A percentile compares a stretch with the other conserved stretches of the same genome.
Conservation (phyloP, 2,797 vertebrate species). For the Myotis findleyi region DNA sequence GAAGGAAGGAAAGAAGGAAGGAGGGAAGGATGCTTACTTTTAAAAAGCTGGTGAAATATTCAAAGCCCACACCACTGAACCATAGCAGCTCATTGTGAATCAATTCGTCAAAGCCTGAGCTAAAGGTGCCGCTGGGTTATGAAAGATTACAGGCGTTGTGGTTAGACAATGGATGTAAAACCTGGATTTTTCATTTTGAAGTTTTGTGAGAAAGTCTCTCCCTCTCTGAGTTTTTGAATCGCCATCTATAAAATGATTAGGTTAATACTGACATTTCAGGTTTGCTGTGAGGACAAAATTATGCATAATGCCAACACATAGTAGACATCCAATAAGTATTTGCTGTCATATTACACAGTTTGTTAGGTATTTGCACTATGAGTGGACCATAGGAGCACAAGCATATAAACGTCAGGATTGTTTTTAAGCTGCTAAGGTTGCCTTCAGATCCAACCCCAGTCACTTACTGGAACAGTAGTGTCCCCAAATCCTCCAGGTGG, state of each 20-base stretch:
- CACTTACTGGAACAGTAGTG: not conserved
- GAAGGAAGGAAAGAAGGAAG: not conserved
- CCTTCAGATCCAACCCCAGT: not conserved
- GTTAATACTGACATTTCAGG: not conserved
- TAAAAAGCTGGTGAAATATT: not conserved
- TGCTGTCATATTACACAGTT: not conserved
- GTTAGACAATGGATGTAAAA: not conserved
- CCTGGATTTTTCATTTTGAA: not conserved
- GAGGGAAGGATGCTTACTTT: constrained; percentile 15
- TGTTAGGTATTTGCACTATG: not conserved
- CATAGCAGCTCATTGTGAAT: not conserved
- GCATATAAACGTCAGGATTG: not conserved
- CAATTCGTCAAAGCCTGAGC: not conserved
- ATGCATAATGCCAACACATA: not conserved
- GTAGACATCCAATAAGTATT: not conserved
- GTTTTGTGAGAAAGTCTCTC: constrained; percentile 18
- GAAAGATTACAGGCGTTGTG: not conserved
- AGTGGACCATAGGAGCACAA: not conserved
- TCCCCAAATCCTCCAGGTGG: not conserved
- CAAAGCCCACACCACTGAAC: not conserved
- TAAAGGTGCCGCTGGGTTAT: not conserved
- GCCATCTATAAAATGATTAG: not conserved
- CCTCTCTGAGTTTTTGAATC: not conserved
- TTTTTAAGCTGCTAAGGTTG: not conserved
- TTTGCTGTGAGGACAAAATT: not conserved